Evolutionary conservation across 2,797 vertebrate species (phyloP), one percentile per base, ranked within the genome.

Genomic region (Salarias fasciatus): DNA sequence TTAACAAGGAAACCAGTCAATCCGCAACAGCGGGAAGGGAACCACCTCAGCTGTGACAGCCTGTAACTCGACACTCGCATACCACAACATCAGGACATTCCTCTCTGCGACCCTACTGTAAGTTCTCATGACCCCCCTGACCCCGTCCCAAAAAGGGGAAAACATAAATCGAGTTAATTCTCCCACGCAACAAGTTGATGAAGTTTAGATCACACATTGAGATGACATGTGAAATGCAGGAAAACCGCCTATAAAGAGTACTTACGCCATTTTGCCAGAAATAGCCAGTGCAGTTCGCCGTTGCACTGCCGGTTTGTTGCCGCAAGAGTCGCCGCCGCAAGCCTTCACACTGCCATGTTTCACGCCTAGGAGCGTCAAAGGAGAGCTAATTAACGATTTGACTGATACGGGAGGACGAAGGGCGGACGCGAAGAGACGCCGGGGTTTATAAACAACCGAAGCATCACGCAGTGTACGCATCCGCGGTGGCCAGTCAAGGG

Each of bases 191-290:
- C 41, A 42, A 41, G 5, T 41, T 13, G 2, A 15, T 10, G 10
- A 18, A 44, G 8, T 44, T 18, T 24, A 24, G 24, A 24, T 24
- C 24, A 24, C 18, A 18, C 18, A 24, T 2, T 18, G 18, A 24
- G 18, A 2, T 24, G 18, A 24, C 18, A 24, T 24, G 18, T 24
- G 18, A 24, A 24, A 24, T 24, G 35, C 33, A 6, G 9, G 15
- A 46, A 47, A 37, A 10, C 10, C 1, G 0, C 24, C 24, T 33
- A 35, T 6, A 35, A 33, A 12, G 54, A 62, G 57, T 57, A 94
- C 93, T 94, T 93, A 94, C 93, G 93, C 92, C 93, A 94, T 94
- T 87, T 92, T 93, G 91, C 91, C 85, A 79, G 77, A 91, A 88
- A 92, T 61, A 85, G 85, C 90, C 91, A 85, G 80, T 86, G 92